These are phyloP conservation scores for Taeniopygia guttata DNA, from an alignment of 2,797 vertebrate species.

Conservation along the genomic window DNA sequence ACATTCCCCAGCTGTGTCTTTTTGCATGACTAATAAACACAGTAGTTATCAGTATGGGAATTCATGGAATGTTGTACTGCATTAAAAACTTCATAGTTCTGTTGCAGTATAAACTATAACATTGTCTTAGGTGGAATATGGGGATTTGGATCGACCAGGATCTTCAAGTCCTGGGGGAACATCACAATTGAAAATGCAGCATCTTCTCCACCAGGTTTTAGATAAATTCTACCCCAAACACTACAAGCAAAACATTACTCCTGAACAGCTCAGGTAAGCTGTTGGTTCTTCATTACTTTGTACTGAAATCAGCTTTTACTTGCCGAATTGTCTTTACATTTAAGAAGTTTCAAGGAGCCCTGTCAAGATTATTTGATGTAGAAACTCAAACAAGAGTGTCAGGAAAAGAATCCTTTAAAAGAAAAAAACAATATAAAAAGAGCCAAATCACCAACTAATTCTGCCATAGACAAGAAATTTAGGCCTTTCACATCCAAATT, in stretches of 20 bases:
- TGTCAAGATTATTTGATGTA: not conserved
- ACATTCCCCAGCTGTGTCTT: not conserved
- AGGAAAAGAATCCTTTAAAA: not conserved
- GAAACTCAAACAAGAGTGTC: not conserved
- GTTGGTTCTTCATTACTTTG: not conserved
- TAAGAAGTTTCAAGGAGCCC: not conserved
- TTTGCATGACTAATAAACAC: not conserved
- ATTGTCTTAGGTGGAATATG: constrained; percentile 86
- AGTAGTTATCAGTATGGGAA: not conserved
- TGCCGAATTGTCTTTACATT: not conserved
- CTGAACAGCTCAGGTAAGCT: constrained; percentile 86
- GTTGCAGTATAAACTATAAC: not conserved
- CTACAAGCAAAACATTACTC: constrained; percentile 84
- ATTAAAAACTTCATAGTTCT: not conserved
- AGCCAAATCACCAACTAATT: not conserved
- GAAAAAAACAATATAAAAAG: not conserved
- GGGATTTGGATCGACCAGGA: constrained; percentile 84
- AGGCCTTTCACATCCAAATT: not conserved
- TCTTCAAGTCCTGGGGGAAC: constrained; percentile 73
- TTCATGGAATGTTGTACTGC: not conserved
- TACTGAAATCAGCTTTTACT: not conserved
- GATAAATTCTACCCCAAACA: constrained; percentile 92
- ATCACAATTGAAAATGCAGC: constrained; percentile 83
- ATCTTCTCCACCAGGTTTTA: constrained; percentile 87
- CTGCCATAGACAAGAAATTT: not conserved